phyloP scores from a whole-genome alignment of 2,888 invertebrate species.

The Rhingia campestris region DNA sequence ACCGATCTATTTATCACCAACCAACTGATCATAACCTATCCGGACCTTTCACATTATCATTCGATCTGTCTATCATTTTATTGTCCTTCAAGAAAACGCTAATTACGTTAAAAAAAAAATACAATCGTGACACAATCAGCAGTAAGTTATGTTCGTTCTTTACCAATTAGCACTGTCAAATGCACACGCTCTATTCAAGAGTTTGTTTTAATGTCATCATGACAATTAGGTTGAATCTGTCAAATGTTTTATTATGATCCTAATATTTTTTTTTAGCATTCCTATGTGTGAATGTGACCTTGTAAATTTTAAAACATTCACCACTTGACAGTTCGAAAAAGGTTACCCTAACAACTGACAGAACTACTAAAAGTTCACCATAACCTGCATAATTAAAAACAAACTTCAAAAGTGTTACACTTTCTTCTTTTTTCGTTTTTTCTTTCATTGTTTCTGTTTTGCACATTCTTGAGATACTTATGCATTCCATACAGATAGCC shows the following conservation, averaged over 20 bases:
- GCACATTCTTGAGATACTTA: slow-evolving; percentile 21
- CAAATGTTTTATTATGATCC: not conserved
- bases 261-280: not conserved
- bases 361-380: not conserved
- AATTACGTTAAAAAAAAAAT: slow-evolving; percentile 19
- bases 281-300: slow-evolving; percentile 13
- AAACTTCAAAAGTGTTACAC: slow-evolving; percentile 4
- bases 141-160: slow-evolving; percentile 48
- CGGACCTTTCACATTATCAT: not conserved
- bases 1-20: not conserved
- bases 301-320: slow-evolving; percentile 4
- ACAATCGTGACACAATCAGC: slow-evolving; percentile 25
- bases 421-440: slow-evolving; percentile 4
- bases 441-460: slow-evolving; percentile 9
- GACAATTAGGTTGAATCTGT: not conserved
- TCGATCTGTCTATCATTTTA: slow-evolving; percentile 8
- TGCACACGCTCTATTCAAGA: slow-evolving; percentile 15
- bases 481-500: not conserved
- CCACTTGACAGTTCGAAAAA: not conserved
- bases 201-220: not conserved
- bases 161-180: slow-evolving; percentile 30
- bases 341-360: not conserved
- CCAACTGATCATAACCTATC: slow-evolving; percentile 3
- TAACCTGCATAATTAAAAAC: not conserved
- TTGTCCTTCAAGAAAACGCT: slow-evolving; percentile 33